phyloP scores from a whole-genome alignment of 2,888 invertebrate species.

The Sminthurinus aureus region DNA sequence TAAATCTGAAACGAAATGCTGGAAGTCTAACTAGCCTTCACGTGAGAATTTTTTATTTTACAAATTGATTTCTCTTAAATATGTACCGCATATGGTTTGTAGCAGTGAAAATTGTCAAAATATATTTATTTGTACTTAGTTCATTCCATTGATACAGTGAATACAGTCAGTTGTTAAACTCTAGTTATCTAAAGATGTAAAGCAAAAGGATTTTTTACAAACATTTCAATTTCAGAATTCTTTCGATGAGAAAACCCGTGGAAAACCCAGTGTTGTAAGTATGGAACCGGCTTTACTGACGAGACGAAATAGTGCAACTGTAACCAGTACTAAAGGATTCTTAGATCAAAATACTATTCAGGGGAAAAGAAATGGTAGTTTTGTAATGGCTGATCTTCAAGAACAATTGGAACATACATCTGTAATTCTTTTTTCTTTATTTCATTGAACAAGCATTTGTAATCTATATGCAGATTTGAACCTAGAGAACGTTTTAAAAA shows the following conservation, averaged over 20 bases:
- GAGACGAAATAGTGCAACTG: constrained; percentile 37
- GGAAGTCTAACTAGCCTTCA: constrained; percentile 57
- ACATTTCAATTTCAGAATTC: constrained; percentile 67
- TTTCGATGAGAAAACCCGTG: constrained; percentile 66
- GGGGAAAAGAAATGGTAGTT: constrained; percentile 33
- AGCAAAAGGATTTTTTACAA: constrained; percentile 6
- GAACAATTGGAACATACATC: constrained; percentile 44
- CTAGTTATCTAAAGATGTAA: too few species aligned
- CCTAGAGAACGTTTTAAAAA: too few species aligned
- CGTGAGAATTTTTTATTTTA: too few species aligned
- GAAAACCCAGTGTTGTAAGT: constrained; percentile 37
- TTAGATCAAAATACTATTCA: background rate
- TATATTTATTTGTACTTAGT: too few species aligned
- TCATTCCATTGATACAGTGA: too few species aligned
- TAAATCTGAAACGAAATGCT: constrained; percentile 47
- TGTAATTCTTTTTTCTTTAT: constrained; percentile 23
- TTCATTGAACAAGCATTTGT: background rate
- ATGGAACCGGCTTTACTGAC: background rate
- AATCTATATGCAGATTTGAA: background rate
- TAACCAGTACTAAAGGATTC: background rate
- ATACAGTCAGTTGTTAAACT: too few species aligned
- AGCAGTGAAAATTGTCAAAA: background rate
- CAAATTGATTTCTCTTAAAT: background rate
- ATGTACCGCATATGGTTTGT: too few species aligned
- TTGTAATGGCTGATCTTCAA: background rate